Evolutionary conservation across 92 coral and sea anemone species (phyloP).

Genomic region (Virgularia gustaviana): DNA sequence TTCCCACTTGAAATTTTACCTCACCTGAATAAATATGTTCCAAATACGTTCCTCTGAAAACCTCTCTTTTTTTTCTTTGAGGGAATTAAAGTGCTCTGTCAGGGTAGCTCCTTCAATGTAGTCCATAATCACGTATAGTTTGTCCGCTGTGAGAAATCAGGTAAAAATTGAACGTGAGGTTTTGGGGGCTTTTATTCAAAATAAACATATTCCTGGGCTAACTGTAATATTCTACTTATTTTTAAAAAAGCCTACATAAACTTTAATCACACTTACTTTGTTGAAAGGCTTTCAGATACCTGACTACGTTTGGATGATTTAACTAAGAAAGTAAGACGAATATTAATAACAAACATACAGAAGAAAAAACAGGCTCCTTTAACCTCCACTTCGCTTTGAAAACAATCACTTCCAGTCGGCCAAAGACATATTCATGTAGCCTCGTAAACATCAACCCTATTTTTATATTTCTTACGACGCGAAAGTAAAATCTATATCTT

Average conservation of each 20-base stretch:
- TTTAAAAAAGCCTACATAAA: no score
- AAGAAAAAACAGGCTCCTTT: neutral
- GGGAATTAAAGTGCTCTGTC: constrained; percentile 91
- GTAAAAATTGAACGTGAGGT: neutral
- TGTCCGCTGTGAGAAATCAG: constrained; percentile 66
- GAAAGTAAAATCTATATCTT: no score
- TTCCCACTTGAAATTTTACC: no score
- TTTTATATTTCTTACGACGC: no score
- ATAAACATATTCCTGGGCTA: neutral
- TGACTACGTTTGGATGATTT: constrained; percentile 91
- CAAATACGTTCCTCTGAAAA: constrained; percentile 92
- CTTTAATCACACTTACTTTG: constrained; percentile 67
- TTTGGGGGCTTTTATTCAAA: neutral
- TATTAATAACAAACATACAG: neutral
- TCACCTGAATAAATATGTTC: constrained; percentile 99
- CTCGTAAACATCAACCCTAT: no score
- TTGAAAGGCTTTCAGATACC: constrained; percentile 91
- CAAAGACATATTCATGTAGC: no score
- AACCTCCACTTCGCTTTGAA: neutral
- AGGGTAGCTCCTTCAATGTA: constrained; percentile 95
- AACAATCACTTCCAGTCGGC: no score
- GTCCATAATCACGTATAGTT: constrained; percentile 89
- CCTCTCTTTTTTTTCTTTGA: constrained; percentile 74
- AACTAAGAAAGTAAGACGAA: constrained; percentile 52
- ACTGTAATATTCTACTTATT: neutral